Evolutionary conservation across 2,888 invertebrate species (phyloP).

Genomic region (Hirtodrosophila alboralis): DNA sequence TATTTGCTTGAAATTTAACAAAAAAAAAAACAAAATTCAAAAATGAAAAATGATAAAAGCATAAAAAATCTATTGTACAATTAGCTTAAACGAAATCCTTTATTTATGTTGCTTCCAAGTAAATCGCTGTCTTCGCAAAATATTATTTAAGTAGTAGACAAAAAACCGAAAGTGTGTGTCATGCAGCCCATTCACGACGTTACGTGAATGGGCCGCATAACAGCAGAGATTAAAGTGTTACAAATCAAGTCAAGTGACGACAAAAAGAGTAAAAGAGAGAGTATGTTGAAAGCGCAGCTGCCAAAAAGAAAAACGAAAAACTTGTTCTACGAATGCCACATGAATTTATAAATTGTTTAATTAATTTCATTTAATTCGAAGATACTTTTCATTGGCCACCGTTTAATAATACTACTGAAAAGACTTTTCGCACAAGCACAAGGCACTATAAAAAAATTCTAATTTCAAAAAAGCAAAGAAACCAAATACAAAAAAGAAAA

Average conservation of each 20-base stretch:
- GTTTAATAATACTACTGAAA: constrained; percentile 14
- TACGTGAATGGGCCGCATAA: too few species aligned
- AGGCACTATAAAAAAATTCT: constrained; percentile 56
- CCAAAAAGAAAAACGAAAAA: too few species aligned
- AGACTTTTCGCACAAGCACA: constrained; percentile 45
- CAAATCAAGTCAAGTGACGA: not conserved
- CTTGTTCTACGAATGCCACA: constrained; percentile 23
- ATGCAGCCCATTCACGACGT: too few species aligned
- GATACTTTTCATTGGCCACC: constrained; percentile 30
- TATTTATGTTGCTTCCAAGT: constrained; percentile 68
- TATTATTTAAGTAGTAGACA: constrained; percentile 54
- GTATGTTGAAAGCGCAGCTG: constrained; percentile 9
- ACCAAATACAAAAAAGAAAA: constrained; percentile 40
- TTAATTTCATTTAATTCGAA: constrained; percentile 6
- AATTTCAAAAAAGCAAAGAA: constrained; percentile 47
- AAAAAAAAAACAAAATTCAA: constrained; percentile 4
- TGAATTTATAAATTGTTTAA: constrained; percentile 18
- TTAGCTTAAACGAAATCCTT: constrained; percentile 34
- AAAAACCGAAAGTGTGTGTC: constrained; percentile 6
- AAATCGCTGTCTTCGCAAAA: constrained; percentile 74
- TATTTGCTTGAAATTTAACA: constrained; percentile 32
- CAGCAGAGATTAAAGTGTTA: too few species aligned
- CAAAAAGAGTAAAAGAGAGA: constrained; percentile 10
- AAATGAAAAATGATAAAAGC: constrained; percentile 5
- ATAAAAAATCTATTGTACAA: constrained; percentile 34